Percentiles rank a stretch among this genome's conserved stretches.
Conservation (phyloP, 2,888 invertebrate genomes). For the Macroteleia sp. region DNA sequence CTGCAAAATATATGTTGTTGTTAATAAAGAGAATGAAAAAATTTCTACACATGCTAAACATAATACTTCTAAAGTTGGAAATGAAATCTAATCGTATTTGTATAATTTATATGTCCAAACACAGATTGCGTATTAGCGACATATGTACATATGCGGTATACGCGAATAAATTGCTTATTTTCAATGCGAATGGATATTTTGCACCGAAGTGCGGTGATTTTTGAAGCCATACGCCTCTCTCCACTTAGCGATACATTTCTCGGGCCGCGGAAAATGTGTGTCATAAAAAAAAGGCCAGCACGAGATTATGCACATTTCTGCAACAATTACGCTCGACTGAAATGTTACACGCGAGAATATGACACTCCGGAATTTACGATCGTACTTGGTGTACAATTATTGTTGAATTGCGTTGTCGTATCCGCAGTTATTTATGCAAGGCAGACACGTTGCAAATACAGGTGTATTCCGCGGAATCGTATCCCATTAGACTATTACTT, state of each 20-base stretch:
- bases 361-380: constrained; percentile 54
- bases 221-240: constrained; percentile 26
- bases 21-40: too few relatives aligned
- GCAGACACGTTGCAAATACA: constrained; percentile 19
- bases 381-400: constrained; percentile 41
- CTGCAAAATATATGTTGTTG: too few relatives aligned
- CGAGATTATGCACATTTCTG: constrained; percentile 51
- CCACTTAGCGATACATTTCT: constrained; percentile 18
- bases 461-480: constrained; percentile 40
- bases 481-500: constrained; percentile 51
- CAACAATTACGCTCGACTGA: constrained; percentile 39
- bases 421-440: constrained; percentile 46
- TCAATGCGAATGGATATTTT: background rate
- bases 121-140: too few relatives aligned
- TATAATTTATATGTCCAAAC: too few relatives aligned
- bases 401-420: constrained; percentile 43
- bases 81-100: too few relatives aligned
- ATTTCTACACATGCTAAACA: too few relatives aligned
- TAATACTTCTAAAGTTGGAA: too few relatives aligned
- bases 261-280: constrained; percentile 37
- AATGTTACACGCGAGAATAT: constrained; percentile 35
- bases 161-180: too few relatives aligned
- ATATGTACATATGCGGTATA: too few relatives aligned
- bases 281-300: constrained; percentile 32
- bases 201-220: constrained; percentile 9